Conservation (phyloP, 1,140 invertebrate genomes). For the Temnothorax longispinosus region DNA sequence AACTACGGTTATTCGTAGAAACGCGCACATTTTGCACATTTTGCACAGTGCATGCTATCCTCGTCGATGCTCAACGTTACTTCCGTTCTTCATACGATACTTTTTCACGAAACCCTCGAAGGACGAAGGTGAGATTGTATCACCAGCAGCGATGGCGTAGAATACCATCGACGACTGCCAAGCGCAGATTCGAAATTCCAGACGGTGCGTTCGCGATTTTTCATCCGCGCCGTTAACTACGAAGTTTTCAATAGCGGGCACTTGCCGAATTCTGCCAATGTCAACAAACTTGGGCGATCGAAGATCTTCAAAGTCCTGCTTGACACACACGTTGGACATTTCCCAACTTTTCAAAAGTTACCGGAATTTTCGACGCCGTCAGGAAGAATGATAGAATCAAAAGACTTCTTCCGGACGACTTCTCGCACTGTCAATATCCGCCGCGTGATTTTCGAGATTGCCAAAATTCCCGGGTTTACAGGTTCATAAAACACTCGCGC, state of each 20-base stretch:
- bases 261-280: conserved; percentile 48
- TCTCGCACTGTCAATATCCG: background rate
- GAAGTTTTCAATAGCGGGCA: conserved; percentile 47
- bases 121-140: conserved; percentile 53
- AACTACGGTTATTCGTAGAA: conserved; percentile 61
- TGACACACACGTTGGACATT: conserved; percentile 41
- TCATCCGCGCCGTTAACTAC: conserved; percentile 51
- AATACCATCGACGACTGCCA: conserved; percentile 58
- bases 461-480: conserved; percentile 13
- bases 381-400: conserved; percentile 34
- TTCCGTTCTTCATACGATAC: conserved; percentile 51
- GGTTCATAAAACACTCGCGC: conserved; percentile 26
- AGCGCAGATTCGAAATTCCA: conserved; percentile 47
- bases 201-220: conserved; percentile 44
- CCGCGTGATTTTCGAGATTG: conserved; percentile 23
- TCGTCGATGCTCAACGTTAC: conserved; percentile 25
- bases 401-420: conserved; percentile 1
- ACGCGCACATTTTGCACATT: conserved; percentile 40
- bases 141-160: conserved; percentile 56
- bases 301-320: conserved; percentile 44
- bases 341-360: conserved; percentile 41
- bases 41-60: conserved; percentile 25
- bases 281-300: conserved; percentile 54
- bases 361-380: conserved; percentile 34
- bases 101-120: conserved; percentile 66